A percentile compares a stretch with the other conserved stretches of the same genome.
Conservation (phyloP, 2,113 vertebrate species). For the Fulica atra region DNA sequence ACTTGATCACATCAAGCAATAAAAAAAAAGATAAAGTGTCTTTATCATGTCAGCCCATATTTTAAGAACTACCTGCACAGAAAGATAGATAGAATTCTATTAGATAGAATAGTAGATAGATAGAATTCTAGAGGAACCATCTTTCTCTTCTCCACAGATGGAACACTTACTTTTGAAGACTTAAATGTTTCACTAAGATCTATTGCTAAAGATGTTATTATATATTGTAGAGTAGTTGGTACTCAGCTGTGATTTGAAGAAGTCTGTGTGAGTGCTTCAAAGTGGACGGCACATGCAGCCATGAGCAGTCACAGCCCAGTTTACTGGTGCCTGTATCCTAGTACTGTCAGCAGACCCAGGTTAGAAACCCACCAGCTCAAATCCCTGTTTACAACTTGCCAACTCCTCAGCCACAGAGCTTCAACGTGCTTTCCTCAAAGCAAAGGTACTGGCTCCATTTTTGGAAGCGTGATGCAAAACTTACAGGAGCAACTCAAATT, state of each 20-base stretch:
- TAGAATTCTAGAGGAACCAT: background rate
- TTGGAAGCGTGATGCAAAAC: background rate
- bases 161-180: background rate
- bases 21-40: too few species aligned
- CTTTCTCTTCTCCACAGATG: background rate
- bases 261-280: fast-evolving
- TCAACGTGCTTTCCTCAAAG: background rate
- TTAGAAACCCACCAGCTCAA: background rate
- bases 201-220: too few species aligned
- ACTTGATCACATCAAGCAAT: background rate
- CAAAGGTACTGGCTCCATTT: background rate
- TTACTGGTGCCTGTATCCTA: background rate
- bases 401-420: background rate
- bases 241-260: background rate
- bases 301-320: fast-evolving
- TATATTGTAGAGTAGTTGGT: background rate
- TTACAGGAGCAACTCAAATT: background rate
- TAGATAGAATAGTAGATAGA: background rate
- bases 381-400: background rate
- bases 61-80: background rate
- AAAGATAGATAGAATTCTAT: background rate
- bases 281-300: background rate
- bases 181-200: background rate
- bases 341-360: background rate
- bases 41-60: background rate